Evolutionary conservation across 2,113 vertebrate genomes (phyloP).

Genomic region (Elephas maximus): DNA sequence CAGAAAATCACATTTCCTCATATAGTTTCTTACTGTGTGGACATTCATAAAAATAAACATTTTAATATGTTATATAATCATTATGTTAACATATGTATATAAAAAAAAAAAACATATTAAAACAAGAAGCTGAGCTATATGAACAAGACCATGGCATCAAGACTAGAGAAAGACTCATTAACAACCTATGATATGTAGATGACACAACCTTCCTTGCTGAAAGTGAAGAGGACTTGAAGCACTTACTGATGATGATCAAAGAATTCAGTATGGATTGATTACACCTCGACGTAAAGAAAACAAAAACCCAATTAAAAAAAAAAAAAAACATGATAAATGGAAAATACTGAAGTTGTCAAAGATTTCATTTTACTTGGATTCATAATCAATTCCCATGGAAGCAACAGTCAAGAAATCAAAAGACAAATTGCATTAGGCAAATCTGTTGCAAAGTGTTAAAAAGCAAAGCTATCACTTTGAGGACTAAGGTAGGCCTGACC

Average conservation of each 20-base stretch:
- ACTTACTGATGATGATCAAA: neutral
- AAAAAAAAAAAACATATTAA: neutral
- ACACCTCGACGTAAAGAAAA: neutral
- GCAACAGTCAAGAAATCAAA: neutral
- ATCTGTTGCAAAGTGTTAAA: neutral
- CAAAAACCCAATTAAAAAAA: neutral
- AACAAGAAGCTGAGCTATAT: neutral
- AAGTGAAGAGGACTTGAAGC: neutral
- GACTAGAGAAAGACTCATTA: neutral
- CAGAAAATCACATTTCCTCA: constrained; percentile 4
- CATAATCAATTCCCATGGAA: neutral
- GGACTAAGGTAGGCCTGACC: neutral
- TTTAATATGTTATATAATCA: neutral
- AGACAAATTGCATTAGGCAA: too few relatives aligned
- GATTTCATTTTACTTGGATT: neutral
- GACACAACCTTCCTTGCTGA: neutral
- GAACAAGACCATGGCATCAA: neutral
- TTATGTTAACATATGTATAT: neutral
- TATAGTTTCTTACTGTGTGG: neutral
- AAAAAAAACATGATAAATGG: neutral
- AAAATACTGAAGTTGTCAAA: neutral
- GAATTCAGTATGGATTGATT: neutral
- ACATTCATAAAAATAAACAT: constrained; percentile 40
- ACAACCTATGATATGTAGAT: neutral
- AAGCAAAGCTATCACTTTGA: neutral